Conservation (phyloP, 2,113 vertebrate genomes). For the Pterophyllum scalare region DNA sequence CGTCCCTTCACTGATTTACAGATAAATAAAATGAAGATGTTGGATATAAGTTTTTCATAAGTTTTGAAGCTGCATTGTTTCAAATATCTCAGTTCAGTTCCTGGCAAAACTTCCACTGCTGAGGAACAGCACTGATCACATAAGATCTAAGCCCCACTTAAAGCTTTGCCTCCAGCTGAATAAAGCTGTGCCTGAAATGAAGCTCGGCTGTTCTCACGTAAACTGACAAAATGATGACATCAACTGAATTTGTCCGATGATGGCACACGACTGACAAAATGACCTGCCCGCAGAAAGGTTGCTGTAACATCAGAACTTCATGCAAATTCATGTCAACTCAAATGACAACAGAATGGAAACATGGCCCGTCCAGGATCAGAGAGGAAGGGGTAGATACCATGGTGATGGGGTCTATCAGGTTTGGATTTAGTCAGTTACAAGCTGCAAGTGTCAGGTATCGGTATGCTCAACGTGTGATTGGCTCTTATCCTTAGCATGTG, state of each 20-base stretch:
- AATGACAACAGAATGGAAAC: not conserved
- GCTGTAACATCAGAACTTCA: not conserved
- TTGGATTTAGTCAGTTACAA: not conserved
- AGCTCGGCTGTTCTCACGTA: not conserved
- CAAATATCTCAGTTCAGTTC: not conserved
- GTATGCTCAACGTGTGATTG: slow-evolving; percentile 21
- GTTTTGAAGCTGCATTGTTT: not conserved
- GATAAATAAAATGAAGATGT: not conserved
- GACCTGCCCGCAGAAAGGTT: not conserved
- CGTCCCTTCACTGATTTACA: not conserved
- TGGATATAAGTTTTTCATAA: too few relatives aligned
- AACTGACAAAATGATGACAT: not conserved
- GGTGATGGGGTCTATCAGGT: not conserved
- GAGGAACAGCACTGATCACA: not conserved
- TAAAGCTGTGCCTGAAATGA: not conserved
- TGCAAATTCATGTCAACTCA: not conserved
- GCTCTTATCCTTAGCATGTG: slow-evolving; percentile 29
- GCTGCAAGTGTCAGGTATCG: slow-evolving; percentile 16
- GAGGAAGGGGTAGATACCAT: not conserved
- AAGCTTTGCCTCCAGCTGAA: not conserved
- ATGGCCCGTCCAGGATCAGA: not conserved
- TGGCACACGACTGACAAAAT: not conserved
- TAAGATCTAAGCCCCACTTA: not conserved
- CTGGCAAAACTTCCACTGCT: not conserved
- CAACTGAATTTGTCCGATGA: not conserved